phyloP scores from a whole-genome alignment of 2,797 vertebrate species.

The Manis pentadactyla region DNA sequence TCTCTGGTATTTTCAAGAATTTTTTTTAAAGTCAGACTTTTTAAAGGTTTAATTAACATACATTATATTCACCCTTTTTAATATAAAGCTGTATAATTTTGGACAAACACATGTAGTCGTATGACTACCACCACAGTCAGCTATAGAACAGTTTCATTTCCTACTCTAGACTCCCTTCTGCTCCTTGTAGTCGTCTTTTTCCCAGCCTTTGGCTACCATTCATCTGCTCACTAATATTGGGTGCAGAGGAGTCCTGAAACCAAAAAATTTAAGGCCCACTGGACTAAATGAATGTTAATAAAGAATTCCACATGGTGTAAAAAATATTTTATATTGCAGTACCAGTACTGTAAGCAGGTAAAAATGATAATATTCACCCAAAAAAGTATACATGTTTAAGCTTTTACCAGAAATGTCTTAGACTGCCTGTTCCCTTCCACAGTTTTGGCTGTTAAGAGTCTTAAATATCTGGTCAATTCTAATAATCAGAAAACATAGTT shows the following conservation, averaged over 20 bases:
- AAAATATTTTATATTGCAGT: not conserved
- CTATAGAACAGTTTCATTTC: not conserved
- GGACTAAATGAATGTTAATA: not conserved
- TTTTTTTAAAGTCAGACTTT: not conserved
- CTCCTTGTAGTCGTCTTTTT: not conserved
- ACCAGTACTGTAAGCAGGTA: not conserved
- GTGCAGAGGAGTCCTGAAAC: not conserved
- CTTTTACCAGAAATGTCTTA: not conserved
- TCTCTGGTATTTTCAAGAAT: not conserved
- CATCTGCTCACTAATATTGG: not conserved
- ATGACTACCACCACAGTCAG: not conserved
- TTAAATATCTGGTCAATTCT: not conserved
- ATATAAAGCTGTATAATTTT: slow-evolving; percentile 22
- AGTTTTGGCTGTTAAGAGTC: not conserved
- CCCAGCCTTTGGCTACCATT: not conserved
- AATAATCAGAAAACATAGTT: slow-evolving; percentile 7
- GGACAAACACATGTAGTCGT: not conserved
- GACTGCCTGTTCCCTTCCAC: not conserved
- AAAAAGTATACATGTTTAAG: not conserved
- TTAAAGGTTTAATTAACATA: not conserved
- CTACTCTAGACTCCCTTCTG: not conserved
- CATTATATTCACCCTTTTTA: not conserved
- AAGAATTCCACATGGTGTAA: not conserved
- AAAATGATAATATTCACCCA: not conserved
- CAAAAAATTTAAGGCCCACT: not conserved